These are phyloP conservation scores for Drosophila sucinea DNA, from an alignment of 1,140 invertebrate genomes.

Conservation along the genomic window DNA sequence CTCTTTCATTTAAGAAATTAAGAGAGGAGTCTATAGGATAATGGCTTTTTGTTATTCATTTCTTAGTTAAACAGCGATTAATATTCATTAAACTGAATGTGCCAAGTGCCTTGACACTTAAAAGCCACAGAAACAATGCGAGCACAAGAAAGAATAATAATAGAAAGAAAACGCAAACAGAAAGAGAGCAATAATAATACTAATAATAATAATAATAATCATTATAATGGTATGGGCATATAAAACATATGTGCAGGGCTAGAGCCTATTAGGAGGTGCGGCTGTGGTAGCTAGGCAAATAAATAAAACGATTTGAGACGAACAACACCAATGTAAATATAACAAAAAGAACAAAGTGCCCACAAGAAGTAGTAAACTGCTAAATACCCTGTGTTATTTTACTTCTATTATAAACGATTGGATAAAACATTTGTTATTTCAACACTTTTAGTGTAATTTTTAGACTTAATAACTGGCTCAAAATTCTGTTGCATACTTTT, in stretches of 20 bases:
- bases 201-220: constrained; percentile 42
- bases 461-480: too few relatives aligned
- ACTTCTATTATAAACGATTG: too few relatives aligned
- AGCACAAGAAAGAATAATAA: constrained; percentile 47
- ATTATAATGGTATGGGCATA: constrained; percentile 56
- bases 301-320: constrained; percentile 74
- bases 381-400: background rate
- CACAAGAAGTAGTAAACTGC: background rate
- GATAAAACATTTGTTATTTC: too few relatives aligned
- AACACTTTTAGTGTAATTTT: too few relatives aligned
- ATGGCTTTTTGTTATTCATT: constrained; percentile 58
- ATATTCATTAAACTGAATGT: constrained; percentile 61
- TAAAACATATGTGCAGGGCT: constrained; percentile 59
- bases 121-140: constrained; percentile 61
- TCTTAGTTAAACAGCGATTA: constrained; percentile 64
- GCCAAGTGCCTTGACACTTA: constrained; percentile 63
- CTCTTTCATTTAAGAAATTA: constrained; percentile 35
- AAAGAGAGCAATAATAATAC: constrained; percentile 31
- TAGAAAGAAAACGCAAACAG: constrained; percentile 25
- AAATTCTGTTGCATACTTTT: too few relatives aligned
- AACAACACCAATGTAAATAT: constrained; percentile 65
- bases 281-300: constrained; percentile 42
- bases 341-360: background rate
- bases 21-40: constrained; percentile 22
- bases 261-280: background rate